These are phyloP conservation scores for Andrena dorsata DNA, from an alignment of 2,888 invertebrate species.

Conservation along the genomic window DNA sequence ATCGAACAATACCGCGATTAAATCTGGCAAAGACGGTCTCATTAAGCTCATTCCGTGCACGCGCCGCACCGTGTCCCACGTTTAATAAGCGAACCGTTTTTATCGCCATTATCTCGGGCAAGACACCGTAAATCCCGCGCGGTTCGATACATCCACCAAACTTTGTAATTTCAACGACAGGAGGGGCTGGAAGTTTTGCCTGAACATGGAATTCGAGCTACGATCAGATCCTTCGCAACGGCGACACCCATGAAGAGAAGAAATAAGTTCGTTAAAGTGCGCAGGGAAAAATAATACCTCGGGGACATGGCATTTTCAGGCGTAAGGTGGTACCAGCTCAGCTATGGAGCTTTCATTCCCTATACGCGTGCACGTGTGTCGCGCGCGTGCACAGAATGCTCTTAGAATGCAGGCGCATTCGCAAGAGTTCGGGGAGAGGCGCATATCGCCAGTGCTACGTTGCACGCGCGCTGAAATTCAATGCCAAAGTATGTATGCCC, in stretches of 20 bases:
- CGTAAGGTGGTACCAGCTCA: conserved; percentile 12
- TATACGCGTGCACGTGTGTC: conserved; percentile 36
- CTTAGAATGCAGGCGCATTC: conserved; percentile 42
- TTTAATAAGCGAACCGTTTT: conserved; percentile 26
- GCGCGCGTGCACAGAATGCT: conserved; percentile 54
- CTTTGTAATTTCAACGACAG: background rate
- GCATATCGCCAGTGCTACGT: conserved; percentile 66
- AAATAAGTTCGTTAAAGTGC: conserved; percentile 28
- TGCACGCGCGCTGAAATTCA: conserved; percentile 75
- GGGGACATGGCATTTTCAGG: conserved; percentile 52
- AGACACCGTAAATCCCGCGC: conserved; percentile 10
- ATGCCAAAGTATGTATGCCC: conserved; percentile 63
- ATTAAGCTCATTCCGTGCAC: conserved; percentile 33
- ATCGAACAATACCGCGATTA: conserved; percentile 38
- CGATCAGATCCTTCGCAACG: background rate
- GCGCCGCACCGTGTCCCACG: conserved; percentile 5
- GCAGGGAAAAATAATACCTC: conserved; percentile 40
- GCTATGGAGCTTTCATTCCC: conserved; percentile 19
- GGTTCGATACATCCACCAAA: conserved; percentile 1
- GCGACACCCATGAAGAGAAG: background rate
- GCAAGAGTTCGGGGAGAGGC: conserved; percentile 31
- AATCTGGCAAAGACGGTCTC: conserved; percentile 30
- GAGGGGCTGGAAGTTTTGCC: background rate
- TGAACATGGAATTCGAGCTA: conserved; percentile 2
- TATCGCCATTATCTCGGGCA: conserved; percentile 12